Conservation (phyloP, 2,888 invertebrate species). For the Meganola albula region DNA sequence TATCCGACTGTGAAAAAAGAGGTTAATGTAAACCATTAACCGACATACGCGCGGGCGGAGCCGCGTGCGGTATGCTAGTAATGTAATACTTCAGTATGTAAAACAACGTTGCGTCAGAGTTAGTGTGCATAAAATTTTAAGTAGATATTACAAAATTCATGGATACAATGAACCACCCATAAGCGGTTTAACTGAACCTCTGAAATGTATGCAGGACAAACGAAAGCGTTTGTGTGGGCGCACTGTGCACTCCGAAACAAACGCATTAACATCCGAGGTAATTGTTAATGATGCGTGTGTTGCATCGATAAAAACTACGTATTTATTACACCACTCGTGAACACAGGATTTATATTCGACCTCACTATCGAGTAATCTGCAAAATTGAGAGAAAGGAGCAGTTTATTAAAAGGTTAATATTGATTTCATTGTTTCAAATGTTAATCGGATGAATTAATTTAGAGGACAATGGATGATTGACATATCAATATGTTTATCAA, state of each 20-base stretch:
- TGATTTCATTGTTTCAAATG: slow-evolving; percentile 51
- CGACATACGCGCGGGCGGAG: too few relatives aligned
- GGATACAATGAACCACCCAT: slow-evolving; percentile 39
- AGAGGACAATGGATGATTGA: slow-evolving; percentile 56
- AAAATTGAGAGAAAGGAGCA: slow-evolving; percentile 23
- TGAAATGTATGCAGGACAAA: slow-evolving; percentile 44
- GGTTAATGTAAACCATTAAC: too few relatives aligned
- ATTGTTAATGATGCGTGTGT: slow-evolving; percentile 29
- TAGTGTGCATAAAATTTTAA: slow-evolving; percentile 40
- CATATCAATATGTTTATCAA: slow-evolving; percentile 48
- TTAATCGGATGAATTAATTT: slow-evolving; percentile 48
- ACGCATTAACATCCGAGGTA: slow-evolving; percentile 18
- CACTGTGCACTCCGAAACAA: slow-evolving; percentile 31
- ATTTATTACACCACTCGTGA: neutral
- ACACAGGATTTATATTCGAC: neutral
- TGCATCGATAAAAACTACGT: slow-evolving; percentile 10
- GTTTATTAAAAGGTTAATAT: slow-evolving; percentile 28
- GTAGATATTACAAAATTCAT: too few relatives aligned
- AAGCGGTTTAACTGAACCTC: slow-evolving; percentile 29
- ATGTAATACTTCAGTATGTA: too few relatives aligned
- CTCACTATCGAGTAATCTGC: slow-evolving; percentile 6
- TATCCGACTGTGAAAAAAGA: too few relatives aligned
- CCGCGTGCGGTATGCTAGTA: too few relatives aligned
- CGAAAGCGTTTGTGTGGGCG: slow-evolving; percentile 7
- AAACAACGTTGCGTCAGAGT: slow-evolving; percentile 39